phyloP scores from a whole-genome alignment of 2,113 vertebrate species.

The Malurus elegans region DNA sequence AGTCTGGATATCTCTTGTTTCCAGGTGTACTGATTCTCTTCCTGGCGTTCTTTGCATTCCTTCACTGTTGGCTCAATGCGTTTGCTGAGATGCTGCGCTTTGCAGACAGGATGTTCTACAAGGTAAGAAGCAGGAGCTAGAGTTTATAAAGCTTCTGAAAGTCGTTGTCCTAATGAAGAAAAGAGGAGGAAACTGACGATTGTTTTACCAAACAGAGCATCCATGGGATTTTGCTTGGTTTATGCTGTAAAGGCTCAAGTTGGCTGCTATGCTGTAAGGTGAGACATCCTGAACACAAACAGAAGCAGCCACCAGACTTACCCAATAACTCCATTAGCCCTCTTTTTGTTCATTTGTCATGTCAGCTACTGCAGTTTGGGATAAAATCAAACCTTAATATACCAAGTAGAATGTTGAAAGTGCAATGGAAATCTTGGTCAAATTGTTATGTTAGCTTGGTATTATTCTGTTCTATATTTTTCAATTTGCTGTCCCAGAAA shows the following conservation, averaged over 20 bases:
- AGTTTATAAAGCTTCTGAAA: background rate
- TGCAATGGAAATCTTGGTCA: background rate
- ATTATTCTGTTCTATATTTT: background rate
- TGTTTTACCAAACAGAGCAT: background rate
- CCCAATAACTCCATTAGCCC: background rate
- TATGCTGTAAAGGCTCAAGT: background rate
- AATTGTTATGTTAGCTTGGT: background rate
- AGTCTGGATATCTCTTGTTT: background rate
- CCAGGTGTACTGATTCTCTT: constrained; percentile 79
- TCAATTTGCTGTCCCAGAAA: background rate
- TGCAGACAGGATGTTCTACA: constrained; percentile 86
- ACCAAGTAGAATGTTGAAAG: background rate
- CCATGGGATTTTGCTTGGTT: background rate
- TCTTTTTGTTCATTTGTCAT: background rate
- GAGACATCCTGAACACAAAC: background rate
- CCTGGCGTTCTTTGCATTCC: constrained; percentile 78
- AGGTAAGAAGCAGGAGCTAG: constrained; percentile 58
- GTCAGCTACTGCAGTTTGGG: background rate
- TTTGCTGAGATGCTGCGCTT: constrained; percentile 87
- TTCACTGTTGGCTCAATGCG: constrained; percentile 80
- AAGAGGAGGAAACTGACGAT: background rate
- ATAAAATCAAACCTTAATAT: background rate
- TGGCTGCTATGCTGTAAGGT: background rate
- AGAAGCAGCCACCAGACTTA: background rate
- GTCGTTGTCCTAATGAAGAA: background rate